Evolutionary conservation across 2,797 vertebrate species (phyloP).

Genomic region (Onychomys torridus): DNA sequence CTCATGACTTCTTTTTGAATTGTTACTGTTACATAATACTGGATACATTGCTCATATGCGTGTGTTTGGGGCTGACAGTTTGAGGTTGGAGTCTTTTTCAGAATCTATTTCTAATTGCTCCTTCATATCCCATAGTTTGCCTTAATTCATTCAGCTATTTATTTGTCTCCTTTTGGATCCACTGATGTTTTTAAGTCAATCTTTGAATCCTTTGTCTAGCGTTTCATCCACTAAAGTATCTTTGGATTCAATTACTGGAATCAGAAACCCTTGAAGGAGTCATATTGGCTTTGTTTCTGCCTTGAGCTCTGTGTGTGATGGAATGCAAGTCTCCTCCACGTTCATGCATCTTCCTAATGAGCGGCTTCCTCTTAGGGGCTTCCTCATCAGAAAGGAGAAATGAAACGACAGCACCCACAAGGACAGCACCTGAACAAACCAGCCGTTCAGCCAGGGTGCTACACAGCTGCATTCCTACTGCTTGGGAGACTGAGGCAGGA

Average conservation of each 20-base stretch:
- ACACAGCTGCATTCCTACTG: not conserved
- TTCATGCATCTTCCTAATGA: not conserved
- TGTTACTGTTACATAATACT: not conserved
- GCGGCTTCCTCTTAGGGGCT: not conserved
- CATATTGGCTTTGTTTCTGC: not conserved
- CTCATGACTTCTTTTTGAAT: not conserved
- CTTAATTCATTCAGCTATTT: not conserved
- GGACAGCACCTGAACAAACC: not conserved
- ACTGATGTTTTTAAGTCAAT: not conserved
- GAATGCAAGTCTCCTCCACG: not conserved
- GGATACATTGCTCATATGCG: not conserved
- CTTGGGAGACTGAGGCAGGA: not conserved
- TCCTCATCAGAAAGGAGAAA: not conserved
- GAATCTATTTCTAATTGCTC: not conserved
- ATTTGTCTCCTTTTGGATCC: not conserved
- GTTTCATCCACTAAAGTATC: not conserved
- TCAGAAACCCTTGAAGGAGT: not conserved
- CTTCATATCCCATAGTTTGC: not conserved
- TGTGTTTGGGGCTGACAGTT: not conserved
- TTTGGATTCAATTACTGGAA: not conserved
- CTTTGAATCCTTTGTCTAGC: not conserved
- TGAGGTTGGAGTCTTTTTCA: not conserved
- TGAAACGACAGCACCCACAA: not conserved
- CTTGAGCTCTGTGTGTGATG: not conserved
- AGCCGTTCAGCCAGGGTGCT: not conserved